Percentiles rank a stretch among this genome's conserved stretches.
phyloP scores from a whole-genome alignment of 2,888 invertebrate genomes.

The Maniola hyperantus region DNA sequence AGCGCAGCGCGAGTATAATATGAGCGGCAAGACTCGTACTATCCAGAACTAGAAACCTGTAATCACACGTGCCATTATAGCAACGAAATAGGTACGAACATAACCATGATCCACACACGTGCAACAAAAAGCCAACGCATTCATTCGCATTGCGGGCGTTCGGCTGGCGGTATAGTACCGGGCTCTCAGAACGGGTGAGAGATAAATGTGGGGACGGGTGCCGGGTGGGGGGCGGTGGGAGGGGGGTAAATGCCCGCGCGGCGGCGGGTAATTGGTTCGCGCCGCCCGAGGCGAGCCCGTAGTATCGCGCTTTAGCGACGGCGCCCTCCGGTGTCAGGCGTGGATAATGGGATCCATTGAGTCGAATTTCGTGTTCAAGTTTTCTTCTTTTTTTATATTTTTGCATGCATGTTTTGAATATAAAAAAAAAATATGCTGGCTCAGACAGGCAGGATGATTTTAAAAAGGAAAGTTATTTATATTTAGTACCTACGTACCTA shows the following conservation, averaged over 20 bases:
- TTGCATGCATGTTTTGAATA: slow-evolving; percentile 14
- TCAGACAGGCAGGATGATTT: neutral
- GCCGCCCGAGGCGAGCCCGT: slow-evolving; percentile 82
- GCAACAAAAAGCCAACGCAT: slow-evolving; percentile 60
- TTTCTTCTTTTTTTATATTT: slow-evolving; percentile 42
- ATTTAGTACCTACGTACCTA: too few species aligned
- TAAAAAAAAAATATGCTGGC: slow-evolving; percentile 3
- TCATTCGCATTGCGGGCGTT: slow-evolving; percentile 73
- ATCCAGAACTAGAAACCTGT: slow-evolving; percentile 22
- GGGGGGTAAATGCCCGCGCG: slow-evolving; percentile 76
- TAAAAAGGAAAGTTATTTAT: neutral
- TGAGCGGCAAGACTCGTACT: neutral
- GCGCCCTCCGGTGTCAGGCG: slow-evolving; percentile 81
- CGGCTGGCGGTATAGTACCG: slow-evolving; percentile 75
- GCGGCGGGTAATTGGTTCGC: slow-evolving; percentile 82
- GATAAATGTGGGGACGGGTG: slow-evolving; percentile 57
- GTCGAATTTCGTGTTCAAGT: slow-evolving; percentile 48
- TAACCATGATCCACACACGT: slow-evolving; percentile 41
- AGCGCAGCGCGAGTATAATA: neutral
- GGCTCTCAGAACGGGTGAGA: slow-evolving; percentile 65
- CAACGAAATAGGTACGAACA: slow-evolving; percentile 29
- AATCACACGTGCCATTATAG: slow-evolving; percentile 21
- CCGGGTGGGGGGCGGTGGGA: slow-evolving; percentile 44
- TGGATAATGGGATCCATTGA: slow-evolving; percentile 53
- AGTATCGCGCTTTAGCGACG: slow-evolving; percentile 82